These are phyloP conservation scores for Dione vanillae DNA, from an alignment of 2,888 invertebrate species.

Conservation along the genomic window DNA sequence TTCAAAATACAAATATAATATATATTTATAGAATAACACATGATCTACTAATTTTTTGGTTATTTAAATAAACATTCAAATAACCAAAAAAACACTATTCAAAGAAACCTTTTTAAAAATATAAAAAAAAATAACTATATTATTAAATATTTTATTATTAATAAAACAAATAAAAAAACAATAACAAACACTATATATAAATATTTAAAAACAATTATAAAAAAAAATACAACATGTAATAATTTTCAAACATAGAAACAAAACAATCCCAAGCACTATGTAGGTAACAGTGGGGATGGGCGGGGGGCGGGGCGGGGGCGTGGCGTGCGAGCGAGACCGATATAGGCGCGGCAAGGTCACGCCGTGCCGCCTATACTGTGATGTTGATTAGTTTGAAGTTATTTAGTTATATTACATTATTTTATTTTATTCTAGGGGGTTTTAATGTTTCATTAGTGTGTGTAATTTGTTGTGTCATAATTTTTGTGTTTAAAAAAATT, in stretches of 20 bases:
- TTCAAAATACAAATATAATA: too few relatives aligned
- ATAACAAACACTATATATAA: neutral
- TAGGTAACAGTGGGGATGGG: slow-evolving; percentile 67
- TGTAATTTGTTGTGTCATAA: neutral
- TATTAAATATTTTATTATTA: too few relatives aligned
- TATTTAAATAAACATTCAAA: too few relatives aligned
- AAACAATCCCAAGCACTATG: slow-evolving; percentile 38
- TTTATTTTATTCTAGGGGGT: neutral
- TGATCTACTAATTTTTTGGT: too few relatives aligned
- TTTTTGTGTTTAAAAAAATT: neutral
- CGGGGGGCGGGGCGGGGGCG: slow-evolving; percentile 73
- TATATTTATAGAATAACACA: too few relatives aligned
- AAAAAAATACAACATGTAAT: neutral
- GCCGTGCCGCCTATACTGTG: slow-evolving; percentile 21
- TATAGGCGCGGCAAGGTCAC: slow-evolving; percentile 39
- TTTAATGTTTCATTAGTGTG: neutral
- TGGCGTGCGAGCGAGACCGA: slow-evolving; percentile 70
- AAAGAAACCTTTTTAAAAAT: too few relatives aligned
- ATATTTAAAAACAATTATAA: neutral
- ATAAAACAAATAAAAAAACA: neutral
- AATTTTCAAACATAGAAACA: slow-evolving; percentile 2
- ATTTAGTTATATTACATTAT: slow-evolving; percentile 10
- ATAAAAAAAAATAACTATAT: too few relatives aligned
- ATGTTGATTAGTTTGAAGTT: slow-evolving; percentile 13
- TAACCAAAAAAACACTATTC: too few relatives aligned